Evolutionary conservation across 2,113 vertebrate species (phyloP).

Genomic region (Tenrec ecaudatus): DNA sequence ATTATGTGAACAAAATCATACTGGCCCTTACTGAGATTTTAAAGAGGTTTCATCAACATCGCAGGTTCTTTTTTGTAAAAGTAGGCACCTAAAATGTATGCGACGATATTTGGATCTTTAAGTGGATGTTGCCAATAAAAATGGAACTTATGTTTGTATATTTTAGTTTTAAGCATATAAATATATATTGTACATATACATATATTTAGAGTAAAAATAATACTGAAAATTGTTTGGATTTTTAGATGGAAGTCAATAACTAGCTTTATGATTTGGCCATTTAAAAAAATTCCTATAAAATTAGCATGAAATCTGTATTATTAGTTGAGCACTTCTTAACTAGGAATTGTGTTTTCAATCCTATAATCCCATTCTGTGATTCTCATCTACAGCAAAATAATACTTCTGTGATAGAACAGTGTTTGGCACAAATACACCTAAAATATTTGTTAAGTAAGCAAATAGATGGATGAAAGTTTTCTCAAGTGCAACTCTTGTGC

Average conservation of each 20-base stretch:
- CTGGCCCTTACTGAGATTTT: not conserved
- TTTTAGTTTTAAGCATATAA: not conserved
- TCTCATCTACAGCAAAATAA: constrained; percentile 40
- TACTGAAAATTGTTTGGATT: not conserved
- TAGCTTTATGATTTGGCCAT: not conserved
- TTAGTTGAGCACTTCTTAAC: not conserved
- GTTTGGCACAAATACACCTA: not conserved
- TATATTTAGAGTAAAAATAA: not conserved
- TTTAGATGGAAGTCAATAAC: not conserved
- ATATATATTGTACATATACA: not conserved
- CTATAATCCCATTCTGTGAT: constrained; percentile 1
- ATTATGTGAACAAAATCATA: not conserved
- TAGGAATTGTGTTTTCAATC: not conserved
- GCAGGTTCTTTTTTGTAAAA: not conserved
- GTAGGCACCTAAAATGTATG: not conserved
- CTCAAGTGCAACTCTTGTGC: not conserved
- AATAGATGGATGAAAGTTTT: not conserved
- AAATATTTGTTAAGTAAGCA: constrained; percentile 22
- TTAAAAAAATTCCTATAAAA: not conserved
- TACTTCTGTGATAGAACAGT: not conserved
- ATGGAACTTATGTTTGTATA: not conserved
- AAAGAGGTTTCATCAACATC: not conserved
- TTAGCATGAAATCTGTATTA: not conserved
- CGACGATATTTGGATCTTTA: not conserved
- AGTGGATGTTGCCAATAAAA: not conserved